A percentile compares a stretch with the other conserved stretches of the same genome.
phyloP scores from a whole-genome alignment of 2,888 invertebrate species.

The Pterostichus niger region DNA sequence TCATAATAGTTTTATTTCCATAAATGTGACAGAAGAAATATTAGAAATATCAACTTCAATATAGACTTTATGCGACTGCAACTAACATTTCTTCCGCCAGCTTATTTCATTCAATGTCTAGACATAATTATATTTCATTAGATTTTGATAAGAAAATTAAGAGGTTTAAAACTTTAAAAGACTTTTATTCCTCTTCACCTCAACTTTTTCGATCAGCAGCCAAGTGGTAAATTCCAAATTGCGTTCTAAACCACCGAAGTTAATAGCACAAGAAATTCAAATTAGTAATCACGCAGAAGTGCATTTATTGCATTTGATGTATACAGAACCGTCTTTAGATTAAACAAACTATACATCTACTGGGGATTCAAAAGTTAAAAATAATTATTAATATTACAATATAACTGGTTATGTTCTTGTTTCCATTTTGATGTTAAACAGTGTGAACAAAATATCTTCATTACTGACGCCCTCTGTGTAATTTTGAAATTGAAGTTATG shows the following conservation, averaged over 20 bases:
- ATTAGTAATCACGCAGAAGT: constrained; percentile 44
- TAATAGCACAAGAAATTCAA: constrained; percentile 48
- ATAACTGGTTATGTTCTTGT: no score
- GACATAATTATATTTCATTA: constrained; percentile 35
- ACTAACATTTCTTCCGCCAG: constrained; percentile 21
- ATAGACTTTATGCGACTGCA: neutral
- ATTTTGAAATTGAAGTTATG: no score
- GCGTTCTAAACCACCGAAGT: constrained; percentile 30
- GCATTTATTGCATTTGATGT: constrained; percentile 25
- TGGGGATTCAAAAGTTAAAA: no score
- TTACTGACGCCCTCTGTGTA: no score
- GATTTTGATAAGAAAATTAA: constrained; percentile 30
- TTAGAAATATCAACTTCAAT: neutral
- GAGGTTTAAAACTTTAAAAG: constrained; percentile 29
- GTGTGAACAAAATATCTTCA: no score
- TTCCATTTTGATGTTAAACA: no score
- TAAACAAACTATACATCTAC: no score
- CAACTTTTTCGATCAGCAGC: constrained; percentile 42
- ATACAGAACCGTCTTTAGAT: no score
- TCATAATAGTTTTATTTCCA: no score
- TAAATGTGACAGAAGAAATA: no score
- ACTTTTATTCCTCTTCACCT: constrained; percentile 2
- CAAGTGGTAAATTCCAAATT: constrained; percentile 30
- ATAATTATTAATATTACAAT: no score
- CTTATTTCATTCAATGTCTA: constrained; percentile 14